Base-by-base conservation (phyloP, 2,888 invertebrate species). In the Chloromyia formosa region DNA sequence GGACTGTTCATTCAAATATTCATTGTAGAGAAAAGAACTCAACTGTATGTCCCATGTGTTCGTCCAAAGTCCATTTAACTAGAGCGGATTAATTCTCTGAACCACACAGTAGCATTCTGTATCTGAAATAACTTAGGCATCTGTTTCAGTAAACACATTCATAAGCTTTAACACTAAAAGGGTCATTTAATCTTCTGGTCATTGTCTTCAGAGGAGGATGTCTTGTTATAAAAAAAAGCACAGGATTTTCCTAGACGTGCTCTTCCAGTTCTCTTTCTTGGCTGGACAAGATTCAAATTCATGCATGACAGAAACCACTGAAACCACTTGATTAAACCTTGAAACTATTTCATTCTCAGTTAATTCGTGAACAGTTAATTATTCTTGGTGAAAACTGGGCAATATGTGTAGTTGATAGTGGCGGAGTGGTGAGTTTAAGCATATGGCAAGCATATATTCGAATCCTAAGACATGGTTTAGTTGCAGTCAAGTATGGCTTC, bases 91-190 rank as follows among this genome's bases (percentile, higher is more conserved):
- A 75, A 72, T 75, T 75, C 62, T 54, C 61, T 12, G 61, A 16
- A 60, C 73, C 60, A 22, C 61, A 73, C 61, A 60, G 45, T 73
- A 71, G 56, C 58, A 71, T 71, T 58, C 40, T 27, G 56, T 0
- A 58, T n/a, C 22, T 20, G 27, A 53, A 71, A 58, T 35, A 58
- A 40, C 64, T 73, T 72, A 23, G 74, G 72, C 76, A 76, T 74
- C 74, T 76, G 76, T 76, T 68, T 72, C 74, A 72, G 27, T 35
- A 35, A 40, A 61, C 42, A 66, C 45, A 72, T 68, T 66, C 62
- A 18, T 66, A 74, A 66, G 68, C 74, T 72, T 74, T 76, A 76
- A 74, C 71, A 74, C 72, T 76, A 76, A 74, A 71, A 76, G 76
- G 74, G 76, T 74, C 74, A 74, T 74, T 74, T 76, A 76, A 76